Base-by-base conservation (phyloP, 2,113 vertebrate genomes). In the Grammomys dolichurus region DNA sequence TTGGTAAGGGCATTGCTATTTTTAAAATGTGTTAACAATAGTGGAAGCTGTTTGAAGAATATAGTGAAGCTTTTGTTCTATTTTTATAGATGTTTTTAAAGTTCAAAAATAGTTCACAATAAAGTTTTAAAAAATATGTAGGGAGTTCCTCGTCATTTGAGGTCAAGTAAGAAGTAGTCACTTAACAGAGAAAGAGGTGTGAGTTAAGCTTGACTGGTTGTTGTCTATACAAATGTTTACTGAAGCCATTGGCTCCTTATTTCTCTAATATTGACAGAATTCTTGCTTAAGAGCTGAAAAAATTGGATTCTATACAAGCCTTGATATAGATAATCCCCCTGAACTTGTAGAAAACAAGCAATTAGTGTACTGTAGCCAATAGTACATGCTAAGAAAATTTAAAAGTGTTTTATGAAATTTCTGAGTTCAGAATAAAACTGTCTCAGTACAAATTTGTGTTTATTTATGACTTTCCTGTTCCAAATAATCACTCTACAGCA, bases 361-460 rank as follows among this genome's bases (percentile, higher is more conserved):
- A 46, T 87, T 81, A 56, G 65, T 5, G 67, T 56, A 46, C 26
- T 88, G 63, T 0, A 84, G 31, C n/a, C 89, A 95, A 72, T 54
- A 13, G 70, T 46, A 33, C 40, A 63, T 31, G 5, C 7, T 89
- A 16, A 22, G 16, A 70, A 88, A 72, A 92, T 60, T 24, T 26
- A 63, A 63, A 51, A 48, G 19, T 80, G 14, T 72, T 26, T 87
- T 72, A 63, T 85, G 69, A 78, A 72, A 72, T 82, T 87, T 70
- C 85, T 58, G 40, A 90, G 16, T 76, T 96, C 40, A 80, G 46
- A 51, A 91, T 78, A 54, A 73, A 95, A 95, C 82, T 92, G 24
- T 51, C 60, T 91, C 90, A 36, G 17, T 88, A 92, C 17, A 93
- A 95, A 93, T 84, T 93, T 76, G 70, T 40, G 91, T 75, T 40